Evolutionary conservation across 2,888 invertebrate genomes (phyloP), one percentile per base, ranked within the genome.

Genomic region (Ophion ellenae): DNA sequence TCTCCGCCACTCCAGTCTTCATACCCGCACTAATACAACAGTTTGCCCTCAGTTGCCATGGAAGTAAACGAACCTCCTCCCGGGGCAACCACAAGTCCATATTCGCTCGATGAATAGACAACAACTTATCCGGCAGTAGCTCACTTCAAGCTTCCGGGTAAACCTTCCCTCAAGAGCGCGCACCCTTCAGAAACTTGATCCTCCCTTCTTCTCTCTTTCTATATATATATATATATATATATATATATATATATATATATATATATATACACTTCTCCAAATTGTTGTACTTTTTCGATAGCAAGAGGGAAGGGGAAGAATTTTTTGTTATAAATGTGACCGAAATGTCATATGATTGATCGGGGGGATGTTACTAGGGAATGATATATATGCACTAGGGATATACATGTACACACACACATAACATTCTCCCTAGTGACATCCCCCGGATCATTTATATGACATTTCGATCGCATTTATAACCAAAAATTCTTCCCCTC

Each of bases 21-120:
- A 14, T 14, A 11, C 47, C 14, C 11, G 14, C 11, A 3, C 47
- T 14, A 47, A 47, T 47, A 14, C 53, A 53, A 78, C 77, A 70
- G 80, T 78, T 75, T 83, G 61, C 79, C 76, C 63, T 77, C 80
- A 85, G 91, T 91, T 90, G 89, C 90, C 87, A 90, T 91, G 90
- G 89, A 87, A 77, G 88, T 88, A 83, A 89, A 88, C 87, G 88
- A 89, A 89, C 85, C 87, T 81, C 75, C 73, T 24, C 53, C 53
- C 53, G 53, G 45, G 77, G 74, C 73, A 59, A 75, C 75, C 75
- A 53, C 61, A 53, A 81, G 81, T 81, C 81, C 81, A 75, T 63
- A 59, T 75, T 84, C 86, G 81, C 40, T 78, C 84, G 78, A 84
- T 81, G 84, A 83, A 77, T 64, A 76, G 74, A 77, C 77, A 77